Evolutionary conservation across 2,888 invertebrate genomes (phyloP), one percentile per base, ranked within the genome.

Genomic region (Zonitis immaculata): DNA sequence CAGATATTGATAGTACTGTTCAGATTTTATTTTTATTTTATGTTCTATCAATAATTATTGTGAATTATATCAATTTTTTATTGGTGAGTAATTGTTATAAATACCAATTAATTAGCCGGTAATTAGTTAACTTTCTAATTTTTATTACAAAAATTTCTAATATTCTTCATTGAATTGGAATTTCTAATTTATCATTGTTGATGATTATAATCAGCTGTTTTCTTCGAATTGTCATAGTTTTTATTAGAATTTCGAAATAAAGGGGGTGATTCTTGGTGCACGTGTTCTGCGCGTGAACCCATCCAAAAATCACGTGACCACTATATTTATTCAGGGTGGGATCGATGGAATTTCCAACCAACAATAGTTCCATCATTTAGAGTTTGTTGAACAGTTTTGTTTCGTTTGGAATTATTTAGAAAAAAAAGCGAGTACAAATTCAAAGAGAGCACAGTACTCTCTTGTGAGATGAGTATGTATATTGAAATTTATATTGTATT

Each of bases 391-490:
- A 4, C 39, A 22, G 39, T 39, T 39, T 20, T 39, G 39, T 39
- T 39, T 20, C 18, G n/a, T 39, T 39, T 28, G 1, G 5, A 8
- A 8, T 22, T 18, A 16, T 9, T 35, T 16, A 35, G 2, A 39
- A 35, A 16, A 14, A 35, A 18, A 18, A 20, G 6, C 44, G 54
- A 53, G 48, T 16, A 9, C 5, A n/a, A 35, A 46, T 47, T 3
- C 4, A 55, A 32, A 32, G 52, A 18, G 54, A 65, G 65, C 64
- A 57, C 60, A 62, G 62, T 57, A 57, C 56, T 52, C 49, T 48
- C 55, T 16, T 57, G 64, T 69, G 70, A 70, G 62, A 71, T 71
- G 71, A 66, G 71, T 71, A 71, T 52, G 71, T 71, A 70, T 64
- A 16, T 18, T n/a, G n/a, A n/a, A n/a, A 28, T 42, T 12, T 25